Base-by-base conservation (phyloP, 2,797 vertebrate genomes). In the Sylvia borin region DNA sequence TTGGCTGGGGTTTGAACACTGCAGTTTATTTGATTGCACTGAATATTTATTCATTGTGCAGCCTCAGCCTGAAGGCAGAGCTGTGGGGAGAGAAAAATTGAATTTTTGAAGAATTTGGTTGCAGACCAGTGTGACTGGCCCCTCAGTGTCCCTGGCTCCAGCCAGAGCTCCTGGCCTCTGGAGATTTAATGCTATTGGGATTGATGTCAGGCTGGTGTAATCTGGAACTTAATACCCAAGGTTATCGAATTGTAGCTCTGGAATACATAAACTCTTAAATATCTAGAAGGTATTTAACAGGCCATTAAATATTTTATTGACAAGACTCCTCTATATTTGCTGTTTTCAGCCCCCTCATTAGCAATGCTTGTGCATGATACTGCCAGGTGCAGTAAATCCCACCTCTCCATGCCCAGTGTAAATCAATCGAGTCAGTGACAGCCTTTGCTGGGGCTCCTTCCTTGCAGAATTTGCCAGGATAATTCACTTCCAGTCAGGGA, bases 361-460 rank as follows among this genome's bases (percentile, higher is more conserved):
- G 80, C 90, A 67, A 12, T 90, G 88, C 96, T 85, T 76, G 83
- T 71, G 93, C 90, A 32, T 34, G 58, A 74, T 82, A 32, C 74
- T 84, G 79, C 88, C 92, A 93, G 95, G 94, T 95, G 91, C 88
- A 77, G 82, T 88, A 95, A 95, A 93, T 94, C 94, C 95, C 91
- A 90, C 95, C 77, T 95, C 85, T 74, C 91, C 54, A 7, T 73
- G 80, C 80, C 77, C 1, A 0, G 9, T 50, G 42, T 74, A 90
- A 62, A 92, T 96, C 93, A 86, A 31, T 96, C 94, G 85, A 64
- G 74, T n/a, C 80, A 25, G 60, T 79, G 91, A 90, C 88, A 92
- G 89, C 48, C 0, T 94, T 90, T 76, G 45, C 88, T 78, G 74
- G 77, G 94, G 43, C 64, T 87, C 71, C 42, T 92, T 54, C 77